Base-by-base conservation (phyloP, 2,113 vertebrate species). In the Zosterops borbonicus region DNA sequence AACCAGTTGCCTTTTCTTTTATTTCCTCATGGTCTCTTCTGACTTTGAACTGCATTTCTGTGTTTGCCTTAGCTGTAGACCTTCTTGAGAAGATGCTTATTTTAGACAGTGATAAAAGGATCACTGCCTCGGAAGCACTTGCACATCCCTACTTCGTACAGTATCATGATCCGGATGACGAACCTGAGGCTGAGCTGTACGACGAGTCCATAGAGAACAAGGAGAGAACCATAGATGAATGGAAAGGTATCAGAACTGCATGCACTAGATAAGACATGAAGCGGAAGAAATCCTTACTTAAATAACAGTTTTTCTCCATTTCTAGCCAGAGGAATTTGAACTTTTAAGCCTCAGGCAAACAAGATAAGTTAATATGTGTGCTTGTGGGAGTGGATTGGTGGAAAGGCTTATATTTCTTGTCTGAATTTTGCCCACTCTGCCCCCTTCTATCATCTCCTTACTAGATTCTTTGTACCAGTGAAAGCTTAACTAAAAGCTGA, bases 11-110 rank as follows among this genome's bases (percentile, higher is more conserved):
- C 46, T 80, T 83, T 35, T 47, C 49, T 87, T 81, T 79, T 55
- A 33, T 55, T 84, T 87, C 17, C 68, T 65, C 10, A 5, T 42
- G 24, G 10, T 73, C 21, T 83, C 27, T 75, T 83, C 69, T 50
- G 65, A n/a, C 55, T 69, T 79, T 78, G 59, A 89, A 56, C 25
- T 8, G 0, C 0, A 0, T 83, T 94, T 87, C 22, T 82, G 42
- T 70, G 92, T 84, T 65, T 41, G 76, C 85, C 59, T 67, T 80
- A 99, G 99, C 99, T 42, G 98, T 99, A 71, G 99, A 99, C 89
- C 98, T 99, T n/a, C 96, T 99, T 84, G 99, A 99, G 96, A 98
- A 98, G 53, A 99, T 99, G 99, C 98, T 99, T 86, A 99, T 99
- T 60, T 97, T 99, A 90, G 99, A 99, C 97, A 99, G 99, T 0